A percentile compares a stretch with the other conserved stretches of the same genome.
Evolutionary conservation across 2,113 vertebrate species (phyloP).

Genomic region (Phocoena sinus): DNA sequence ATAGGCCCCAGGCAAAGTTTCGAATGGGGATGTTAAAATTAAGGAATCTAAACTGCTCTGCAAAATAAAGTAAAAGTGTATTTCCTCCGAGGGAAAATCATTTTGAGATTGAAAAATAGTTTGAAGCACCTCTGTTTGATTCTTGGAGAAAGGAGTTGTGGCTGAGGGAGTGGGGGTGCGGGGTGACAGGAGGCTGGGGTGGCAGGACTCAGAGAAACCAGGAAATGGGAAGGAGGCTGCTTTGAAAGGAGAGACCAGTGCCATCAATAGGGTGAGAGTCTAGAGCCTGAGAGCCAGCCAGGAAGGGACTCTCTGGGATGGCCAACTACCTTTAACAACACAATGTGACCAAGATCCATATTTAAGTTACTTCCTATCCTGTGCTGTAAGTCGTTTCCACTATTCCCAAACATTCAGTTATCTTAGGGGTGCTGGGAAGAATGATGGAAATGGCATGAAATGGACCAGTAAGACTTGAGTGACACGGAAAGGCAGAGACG

Average conservation of each 20-base stretch:
- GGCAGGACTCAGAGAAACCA: neutral
- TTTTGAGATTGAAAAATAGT: neutral
- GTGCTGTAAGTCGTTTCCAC: neutral
- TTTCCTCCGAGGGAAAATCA: neutral
- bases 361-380: neutral
- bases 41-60: neutral
- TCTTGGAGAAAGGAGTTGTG: neutral
- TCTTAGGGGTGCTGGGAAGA: neutral
- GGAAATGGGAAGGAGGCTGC: neutral
- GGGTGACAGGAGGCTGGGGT: neutral
- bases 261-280: too few relatives aligned
- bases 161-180: rapidly evolving
- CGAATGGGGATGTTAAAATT: neutral
- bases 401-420: neutral
- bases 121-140: neutral
- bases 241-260: neutral
- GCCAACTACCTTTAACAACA: neutral
- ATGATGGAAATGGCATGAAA: neutral
- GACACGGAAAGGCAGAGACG: neutral
- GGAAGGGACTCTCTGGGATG: neutral
- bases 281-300: neutral
- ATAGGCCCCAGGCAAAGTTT: neutral
- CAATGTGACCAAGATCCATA: neutral
- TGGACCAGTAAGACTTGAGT: neutral
- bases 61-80: neutral